A percentile compares a stretch with the other conserved stretches of the same genome.
Evolutionary conservation across 23 tunicate species (phyloP).

Genomic region (Botrylloides violaceus): DNA sequence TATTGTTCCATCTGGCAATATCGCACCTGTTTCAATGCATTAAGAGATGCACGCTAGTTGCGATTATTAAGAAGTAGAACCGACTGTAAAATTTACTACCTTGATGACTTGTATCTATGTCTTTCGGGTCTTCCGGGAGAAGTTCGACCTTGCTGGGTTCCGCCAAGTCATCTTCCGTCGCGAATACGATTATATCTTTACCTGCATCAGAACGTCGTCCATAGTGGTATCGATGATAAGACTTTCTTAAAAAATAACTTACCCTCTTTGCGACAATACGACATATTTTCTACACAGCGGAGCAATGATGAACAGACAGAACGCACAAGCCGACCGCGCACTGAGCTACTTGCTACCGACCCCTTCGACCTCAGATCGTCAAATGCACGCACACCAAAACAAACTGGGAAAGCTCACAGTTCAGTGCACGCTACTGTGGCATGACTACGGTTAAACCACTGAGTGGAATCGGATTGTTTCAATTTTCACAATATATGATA

Average conservation of each 20-base stretch:
- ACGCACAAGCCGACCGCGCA: neutral
- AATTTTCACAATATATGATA: too few species aligned
- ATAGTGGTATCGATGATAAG: too few species aligned
- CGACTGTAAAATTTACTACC: too few species aligned
- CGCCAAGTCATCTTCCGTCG: constrained; percentile 75
- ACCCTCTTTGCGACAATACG: constrained; percentile 51
- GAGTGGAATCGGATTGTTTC: too few species aligned
- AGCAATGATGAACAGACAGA: neutral
- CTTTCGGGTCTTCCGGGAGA: constrained; percentile 57
- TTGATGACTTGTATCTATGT: constrained; percentile 71
- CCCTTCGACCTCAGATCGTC: neutral
- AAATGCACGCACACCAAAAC: too few species aligned
- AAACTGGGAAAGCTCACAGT: too few species aligned
- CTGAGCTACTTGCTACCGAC: neutral
- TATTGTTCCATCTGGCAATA: constrained; percentile 86
- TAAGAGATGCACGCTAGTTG: neutral
- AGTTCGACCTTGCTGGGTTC: constrained; percentile 45
- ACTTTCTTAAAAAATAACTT: too few species aligned
- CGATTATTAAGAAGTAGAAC: too few species aligned
- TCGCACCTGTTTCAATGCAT: too few species aligned
- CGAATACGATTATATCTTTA: constrained; percentile 83
- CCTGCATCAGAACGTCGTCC: constrained; percentile 28
- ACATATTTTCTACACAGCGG: constrained; percentile 7
- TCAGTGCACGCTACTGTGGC: too few species aligned
- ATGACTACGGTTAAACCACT: too few species aligned